phyloP scores from a whole-genome alignment of 2,113 vertebrate genomes.

The Pseudorectes ferrugineus region DNA sequence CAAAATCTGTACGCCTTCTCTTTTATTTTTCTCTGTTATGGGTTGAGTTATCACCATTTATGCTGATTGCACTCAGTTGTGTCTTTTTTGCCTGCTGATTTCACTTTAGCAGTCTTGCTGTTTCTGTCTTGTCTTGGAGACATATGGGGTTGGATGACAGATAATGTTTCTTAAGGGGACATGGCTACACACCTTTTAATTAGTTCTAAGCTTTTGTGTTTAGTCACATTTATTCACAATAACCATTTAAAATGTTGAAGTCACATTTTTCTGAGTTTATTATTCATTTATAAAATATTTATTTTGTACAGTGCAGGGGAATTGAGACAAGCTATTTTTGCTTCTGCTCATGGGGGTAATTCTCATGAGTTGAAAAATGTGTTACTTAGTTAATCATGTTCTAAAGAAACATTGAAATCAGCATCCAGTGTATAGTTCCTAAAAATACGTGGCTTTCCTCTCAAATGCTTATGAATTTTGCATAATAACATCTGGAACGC shows the following conservation, averaged over 20 bases:
- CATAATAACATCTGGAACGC: not conserved
- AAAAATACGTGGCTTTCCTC: not conserved
- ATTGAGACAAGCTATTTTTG: not conserved
- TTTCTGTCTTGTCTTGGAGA: slow-evolving; percentile 53
- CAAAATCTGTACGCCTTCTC: not conserved
- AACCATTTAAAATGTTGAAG: not conserved
- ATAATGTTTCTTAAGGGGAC: slow-evolving; percentile 35
- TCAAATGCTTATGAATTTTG: not conserved
- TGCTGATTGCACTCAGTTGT: slow-evolving; percentile 44
- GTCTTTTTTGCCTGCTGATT: slow-evolving; percentile 56
- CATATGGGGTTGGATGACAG: slow-evolving; percentile 27
- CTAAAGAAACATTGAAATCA: not conserved
- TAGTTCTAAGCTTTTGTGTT: not conserved
- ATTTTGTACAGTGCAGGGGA: not conserved
- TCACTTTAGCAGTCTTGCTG: slow-evolving; percentile 49
- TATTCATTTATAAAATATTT: not conserved
- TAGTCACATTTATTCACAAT: not conserved
- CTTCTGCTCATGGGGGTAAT: not conserved
- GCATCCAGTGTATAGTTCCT: not conserved
- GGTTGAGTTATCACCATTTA: slow-evolving; percentile 44
- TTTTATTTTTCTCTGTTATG: slow-evolving; percentile 52
- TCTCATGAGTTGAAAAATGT: not conserved
- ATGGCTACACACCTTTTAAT: slow-evolving; percentile 23
- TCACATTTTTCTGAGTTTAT: not conserved
- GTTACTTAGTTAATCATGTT: not conserved